These are phyloP conservation scores for Patagioenas fasciata DNA, from an alignment of 2,113 vertebrate species.

Conservation along the genomic window DNA sequence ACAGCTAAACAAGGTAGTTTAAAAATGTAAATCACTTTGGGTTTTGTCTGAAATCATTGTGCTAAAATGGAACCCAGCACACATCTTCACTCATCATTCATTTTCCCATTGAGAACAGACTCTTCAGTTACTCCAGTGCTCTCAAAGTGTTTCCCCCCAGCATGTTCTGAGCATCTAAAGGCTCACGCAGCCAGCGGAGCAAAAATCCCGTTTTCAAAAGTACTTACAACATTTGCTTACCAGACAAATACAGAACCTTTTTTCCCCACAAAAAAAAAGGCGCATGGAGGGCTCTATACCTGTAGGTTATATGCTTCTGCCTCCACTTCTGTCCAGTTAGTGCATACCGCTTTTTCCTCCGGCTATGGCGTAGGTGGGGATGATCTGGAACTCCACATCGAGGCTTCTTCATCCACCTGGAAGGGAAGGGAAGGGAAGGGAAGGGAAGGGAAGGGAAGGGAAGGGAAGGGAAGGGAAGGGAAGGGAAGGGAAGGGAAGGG, in stretches of 20 bases:
- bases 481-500: too few relatives aligned
- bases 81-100: neutral
- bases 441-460: too few relatives aligned
- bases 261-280: neutral
- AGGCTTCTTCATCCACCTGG: constrained; percentile 96
- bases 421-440: too few relatives aligned
- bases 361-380: constrained; percentile 84
- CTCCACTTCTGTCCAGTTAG: constrained; percentile 97
- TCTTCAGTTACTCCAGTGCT: neutral
- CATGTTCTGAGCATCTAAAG: neutral
- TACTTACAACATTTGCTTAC: neutral
- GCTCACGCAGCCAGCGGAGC: neutral
- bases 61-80: neutral
- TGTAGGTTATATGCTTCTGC: constrained; percentile 96
- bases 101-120: neutral
- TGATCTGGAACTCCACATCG: constrained; percentile 95
- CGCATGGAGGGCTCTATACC: constrained; percentile 70
- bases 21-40: neutral
- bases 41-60: neutral
- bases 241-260: neutral
- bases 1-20: neutral
- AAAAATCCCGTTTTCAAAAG: too few relatives aligned
- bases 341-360: constrained; percentile 95
- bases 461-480: too few relatives aligned
- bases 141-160: neutral